These are phyloP conservation scores for Sebastes taczanowskii DNA, from an alignment of 2,797 vertebrate genomes.

Conservation along the genomic window DNA sequence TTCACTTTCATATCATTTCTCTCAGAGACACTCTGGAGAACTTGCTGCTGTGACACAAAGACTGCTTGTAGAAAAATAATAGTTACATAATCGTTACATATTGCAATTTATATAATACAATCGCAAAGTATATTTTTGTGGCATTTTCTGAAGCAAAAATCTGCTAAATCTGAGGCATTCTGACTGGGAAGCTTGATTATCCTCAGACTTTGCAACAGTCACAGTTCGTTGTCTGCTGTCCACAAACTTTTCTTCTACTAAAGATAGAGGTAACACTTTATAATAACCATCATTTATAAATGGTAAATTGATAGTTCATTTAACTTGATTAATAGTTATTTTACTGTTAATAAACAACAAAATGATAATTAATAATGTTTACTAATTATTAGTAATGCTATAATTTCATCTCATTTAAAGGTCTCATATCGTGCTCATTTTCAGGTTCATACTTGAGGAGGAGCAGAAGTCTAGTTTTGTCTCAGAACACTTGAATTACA, in stretches of 20 bases:
- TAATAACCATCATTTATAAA: too few relatives aligned
- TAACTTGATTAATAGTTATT: too few relatives aligned
- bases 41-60: neutral
- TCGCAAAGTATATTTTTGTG: neutral
- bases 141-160: neutral
- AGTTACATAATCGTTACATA: neutral
- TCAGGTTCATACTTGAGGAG: too few relatives aligned
- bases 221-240: neutral
- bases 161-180: neutral
- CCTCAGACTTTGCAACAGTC: neutral
- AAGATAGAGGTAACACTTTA: neutral
- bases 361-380: neutral
- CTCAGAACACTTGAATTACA: too few relatives aligned
- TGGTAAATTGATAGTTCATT: too few relatives aligned
- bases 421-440: too few relatives aligned
- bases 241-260: neutral
- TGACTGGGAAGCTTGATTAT: neutral
- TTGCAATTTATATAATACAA: neutral
- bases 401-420: too few relatives aligned
- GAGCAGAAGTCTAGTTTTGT: too few relatives aligned
- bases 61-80: neutral
- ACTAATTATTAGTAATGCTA: too few relatives aligned
- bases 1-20: slow-evolving; percentile 54
- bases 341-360: too few relatives aligned
- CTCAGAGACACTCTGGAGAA: slow-evolving; percentile 1